A percentile compares a stretch with the other conserved stretches of the same genome.
phyloP scores from a whole-genome alignment of 1,140 invertebrate genomes.

The Chrysopa pallens region DNA sequence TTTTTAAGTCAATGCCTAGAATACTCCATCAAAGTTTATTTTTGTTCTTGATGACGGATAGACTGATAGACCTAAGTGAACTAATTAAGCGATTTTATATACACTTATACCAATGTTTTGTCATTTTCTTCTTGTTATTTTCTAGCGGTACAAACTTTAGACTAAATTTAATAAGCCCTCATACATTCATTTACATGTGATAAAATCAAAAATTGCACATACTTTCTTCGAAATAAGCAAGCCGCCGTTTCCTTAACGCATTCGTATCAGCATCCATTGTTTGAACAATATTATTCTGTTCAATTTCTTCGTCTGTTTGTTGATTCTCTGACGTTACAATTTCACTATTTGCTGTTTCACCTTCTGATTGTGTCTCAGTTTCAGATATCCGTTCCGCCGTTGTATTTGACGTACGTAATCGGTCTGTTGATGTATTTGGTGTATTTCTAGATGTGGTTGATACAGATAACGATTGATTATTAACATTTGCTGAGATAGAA shows the following conservation, averaged over 20 bases:
- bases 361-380: conserved; percentile 3
- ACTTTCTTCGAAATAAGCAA: conserved; percentile 14
- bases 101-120: neutral
- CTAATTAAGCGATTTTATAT: neutral
- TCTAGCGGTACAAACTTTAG: no score
- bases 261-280: conserved; percentile 30
- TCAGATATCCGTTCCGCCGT: neutral
- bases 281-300: conserved; percentile 30
- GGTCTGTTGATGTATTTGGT: neutral
- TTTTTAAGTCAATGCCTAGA: no score
- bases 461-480: neutral
- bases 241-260: conserved; percentile 13
- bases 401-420: neutral
- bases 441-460: neutral
- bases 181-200: neutral
- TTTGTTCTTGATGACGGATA: neutral
- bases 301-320: conserved; percentile 13
- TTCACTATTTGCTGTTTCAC: conserved; percentile 4
- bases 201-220: neutral
- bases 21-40: neutral
- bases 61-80: neutral
- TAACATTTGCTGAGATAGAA: neutral
- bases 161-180: neutral
- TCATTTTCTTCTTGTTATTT: neutral
- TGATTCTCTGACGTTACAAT: neutral